Conservation (phyloP, 2,888 invertebrate species). For the Lysandra bellargus region DNA sequence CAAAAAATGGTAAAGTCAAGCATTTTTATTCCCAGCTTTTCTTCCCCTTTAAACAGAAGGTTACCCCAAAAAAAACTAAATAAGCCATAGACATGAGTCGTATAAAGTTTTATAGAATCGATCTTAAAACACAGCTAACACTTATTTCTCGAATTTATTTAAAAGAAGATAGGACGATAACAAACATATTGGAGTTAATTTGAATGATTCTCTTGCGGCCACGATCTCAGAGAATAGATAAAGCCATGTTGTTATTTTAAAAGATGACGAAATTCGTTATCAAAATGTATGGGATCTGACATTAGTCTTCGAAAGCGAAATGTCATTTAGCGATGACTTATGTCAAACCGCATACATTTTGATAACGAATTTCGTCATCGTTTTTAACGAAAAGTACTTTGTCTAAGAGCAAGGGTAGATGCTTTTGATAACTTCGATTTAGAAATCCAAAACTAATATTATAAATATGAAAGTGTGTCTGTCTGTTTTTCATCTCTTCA, state of each 20-base stretch:
- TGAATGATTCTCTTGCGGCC: slow-evolving; percentile 41
- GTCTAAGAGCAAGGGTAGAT: too few relatives aligned
- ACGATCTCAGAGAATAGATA: slow-evolving; percentile 16
- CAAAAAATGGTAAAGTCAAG: neutral
- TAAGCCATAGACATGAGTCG: neutral
- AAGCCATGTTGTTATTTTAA: neutral
- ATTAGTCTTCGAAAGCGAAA: too few relatives aligned
- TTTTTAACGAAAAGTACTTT: too few relatives aligned
- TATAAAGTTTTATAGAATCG: slow-evolving; percentile 15
- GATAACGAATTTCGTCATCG: too few relatives aligned
- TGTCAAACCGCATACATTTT: too few relatives aligned
- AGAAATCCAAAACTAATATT: too few relatives aligned
- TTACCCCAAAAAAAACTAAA: neutral
- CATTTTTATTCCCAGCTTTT: neutral
- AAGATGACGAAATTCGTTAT: too few relatives aligned
- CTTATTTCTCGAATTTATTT: slow-evolving; percentile 30
- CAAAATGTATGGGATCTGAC: too few relatives aligned
- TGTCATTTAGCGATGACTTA: too few relatives aligned
- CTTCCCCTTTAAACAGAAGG: neutral
- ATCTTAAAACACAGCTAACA: slow-evolving; percentile 13
- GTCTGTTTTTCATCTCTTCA: too few relatives aligned
- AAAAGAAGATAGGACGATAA: slow-evolving; percentile 36
- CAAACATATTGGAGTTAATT: slow-evolving; percentile 52
- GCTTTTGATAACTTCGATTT: too few relatives aligned
- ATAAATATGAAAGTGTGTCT: too few relatives aligned